phyloP scores from a whole-genome alignment of 2,888 invertebrate species.

The Xiphydria camelus region DNA sequence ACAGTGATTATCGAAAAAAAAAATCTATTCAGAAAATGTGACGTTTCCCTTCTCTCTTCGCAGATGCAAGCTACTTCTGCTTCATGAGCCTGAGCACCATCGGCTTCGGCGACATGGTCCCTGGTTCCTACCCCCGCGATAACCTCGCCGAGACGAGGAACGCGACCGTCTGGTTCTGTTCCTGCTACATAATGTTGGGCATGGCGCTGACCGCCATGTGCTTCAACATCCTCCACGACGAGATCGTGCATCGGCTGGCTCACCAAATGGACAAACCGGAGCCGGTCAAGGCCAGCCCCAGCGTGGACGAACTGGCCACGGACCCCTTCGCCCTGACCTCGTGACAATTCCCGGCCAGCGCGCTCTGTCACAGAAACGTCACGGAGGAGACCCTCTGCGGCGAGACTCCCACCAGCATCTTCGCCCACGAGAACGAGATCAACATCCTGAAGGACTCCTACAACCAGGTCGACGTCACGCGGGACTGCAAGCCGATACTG shows the following conservation, averaged over 20 bases:
- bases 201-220: conserved; percentile 89
- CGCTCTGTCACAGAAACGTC: conserved; percentile 50
- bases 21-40: too few species aligned
- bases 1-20: too few species aligned
- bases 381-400: conserved; percentile 52
- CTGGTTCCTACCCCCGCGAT: conserved; percentile 67
- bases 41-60: conserved; percentile 10
- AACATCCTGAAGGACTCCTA: conserved; percentile 55
- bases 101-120: conserved; percentile 86
- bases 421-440: conserved; percentile 56
- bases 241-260: conserved; percentile 81
- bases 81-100: conserved; percentile 94
- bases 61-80: conserved; percentile 77
- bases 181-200: conserved; percentile 83
- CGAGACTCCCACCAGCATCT: conserved; percentile 49
- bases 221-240: conserved; percentile 86
- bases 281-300: conserved; percentile 67
- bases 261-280: conserved; percentile 67
- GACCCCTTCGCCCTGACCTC: conserved; percentile 73
- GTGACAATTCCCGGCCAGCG: conserved; percentile 70
- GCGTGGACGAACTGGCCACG: conserved; percentile 66
- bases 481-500: conserved; percentile 54
- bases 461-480: conserved; percentile 55
- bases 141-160: conserved; percentile 65
- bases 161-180: conserved; percentile 85